A percentile compares a stretch with the other conserved stretches of the same genome.
phyloP scores from a whole-genome alignment of 2,113 vertebrate genomes.

The Aviceda subcristata region DNA sequence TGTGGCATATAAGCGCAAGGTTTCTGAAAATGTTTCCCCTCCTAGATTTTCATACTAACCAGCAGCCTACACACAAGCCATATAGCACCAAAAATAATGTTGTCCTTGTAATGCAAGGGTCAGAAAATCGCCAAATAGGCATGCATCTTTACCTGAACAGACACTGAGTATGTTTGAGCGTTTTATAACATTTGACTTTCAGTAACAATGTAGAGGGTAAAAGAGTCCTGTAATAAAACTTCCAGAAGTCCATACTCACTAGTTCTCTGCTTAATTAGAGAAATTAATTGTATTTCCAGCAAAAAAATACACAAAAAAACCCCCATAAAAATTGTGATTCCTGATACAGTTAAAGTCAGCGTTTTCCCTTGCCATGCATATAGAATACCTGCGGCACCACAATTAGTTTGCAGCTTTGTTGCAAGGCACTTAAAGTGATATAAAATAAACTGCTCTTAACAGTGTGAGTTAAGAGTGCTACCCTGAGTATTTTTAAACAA shows the following conservation, averaged over 20 bases:
- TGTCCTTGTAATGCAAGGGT: neutral
- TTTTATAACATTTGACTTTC: neutral
- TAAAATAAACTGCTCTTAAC: neutral
- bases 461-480: neutral
- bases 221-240: neutral
- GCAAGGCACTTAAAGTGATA: neutral
- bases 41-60: neutral
- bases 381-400: neutral
- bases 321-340: neutral
- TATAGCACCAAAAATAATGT: neutral
- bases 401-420: neutral
- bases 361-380: neutral
- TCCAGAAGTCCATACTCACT: neutral
- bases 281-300: neutral
- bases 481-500: neutral
- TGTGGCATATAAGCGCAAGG: neutral
- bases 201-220: neutral
- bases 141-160: neutral
- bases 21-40: neutral
- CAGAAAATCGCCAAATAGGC: neutral
- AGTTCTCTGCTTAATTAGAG: neutral
- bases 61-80: neutral
- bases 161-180: neutral
- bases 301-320: neutral
- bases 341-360: neutral